Percentiles rank a stretch among this genome's conserved stretches.
Evolutionary conservation across 2,888 invertebrate species (phyloP).

Genomic region (Mellilla xanthometata): DNA sequence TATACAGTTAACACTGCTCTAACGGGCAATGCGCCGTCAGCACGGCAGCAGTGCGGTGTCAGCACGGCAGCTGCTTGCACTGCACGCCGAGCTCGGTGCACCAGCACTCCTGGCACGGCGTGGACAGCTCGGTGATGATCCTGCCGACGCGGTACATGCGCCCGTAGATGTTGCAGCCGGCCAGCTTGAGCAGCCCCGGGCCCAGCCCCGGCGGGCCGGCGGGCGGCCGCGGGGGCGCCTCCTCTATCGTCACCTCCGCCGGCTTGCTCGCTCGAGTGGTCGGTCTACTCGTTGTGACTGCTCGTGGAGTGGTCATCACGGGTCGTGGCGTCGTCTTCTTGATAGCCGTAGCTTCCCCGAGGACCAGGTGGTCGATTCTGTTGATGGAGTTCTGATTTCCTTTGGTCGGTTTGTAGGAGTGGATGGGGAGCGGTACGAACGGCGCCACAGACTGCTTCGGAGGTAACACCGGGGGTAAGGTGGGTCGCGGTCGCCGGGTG

Average conservation of each 20-base stretch:
- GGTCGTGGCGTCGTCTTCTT: slow-evolving; percentile 52
- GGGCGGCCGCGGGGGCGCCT: slow-evolving; percentile 40
- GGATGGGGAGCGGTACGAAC: slow-evolving; percentile 55
- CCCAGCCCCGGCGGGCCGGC: slow-evolving; percentile 42
- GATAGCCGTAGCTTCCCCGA: slow-evolving; percentile 71
- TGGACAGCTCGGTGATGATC: slow-evolving; percentile 91
- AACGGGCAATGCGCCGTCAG: too few species aligned
- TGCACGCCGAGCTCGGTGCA: slow-evolving; percentile 94
- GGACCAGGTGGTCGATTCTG: slow-evolving; percentile 69
- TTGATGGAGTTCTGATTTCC: slow-evolving; percentile 53
- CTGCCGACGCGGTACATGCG: slow-evolving; percentile 92
- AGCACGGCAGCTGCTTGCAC: slow-evolving; percentile 86
- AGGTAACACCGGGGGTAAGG: slow-evolving; percentile 20
- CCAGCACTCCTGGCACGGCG: slow-evolving; percentile 91
- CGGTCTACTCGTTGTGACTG: slow-evolving; percentile 32
- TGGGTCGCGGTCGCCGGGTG: slow-evolving; percentile 29
- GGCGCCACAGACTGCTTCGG: slow-evolving; percentile 38
- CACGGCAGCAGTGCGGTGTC: too few species aligned
- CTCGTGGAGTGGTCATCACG: slow-evolving; percentile 32
- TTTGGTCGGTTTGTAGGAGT: slow-evolving; percentile 49
- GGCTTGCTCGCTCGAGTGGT: slow-evolving; percentile 23
- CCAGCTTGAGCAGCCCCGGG: slow-evolving; percentile 87
- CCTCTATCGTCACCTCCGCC: slow-evolving; percentile 37
- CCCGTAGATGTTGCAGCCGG: slow-evolving; percentile 95
- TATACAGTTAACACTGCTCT: too few species aligned